Base-by-base conservation (phyloP, 2,888 invertebrate species). In the Pachymerium ferrugineum region DNA sequence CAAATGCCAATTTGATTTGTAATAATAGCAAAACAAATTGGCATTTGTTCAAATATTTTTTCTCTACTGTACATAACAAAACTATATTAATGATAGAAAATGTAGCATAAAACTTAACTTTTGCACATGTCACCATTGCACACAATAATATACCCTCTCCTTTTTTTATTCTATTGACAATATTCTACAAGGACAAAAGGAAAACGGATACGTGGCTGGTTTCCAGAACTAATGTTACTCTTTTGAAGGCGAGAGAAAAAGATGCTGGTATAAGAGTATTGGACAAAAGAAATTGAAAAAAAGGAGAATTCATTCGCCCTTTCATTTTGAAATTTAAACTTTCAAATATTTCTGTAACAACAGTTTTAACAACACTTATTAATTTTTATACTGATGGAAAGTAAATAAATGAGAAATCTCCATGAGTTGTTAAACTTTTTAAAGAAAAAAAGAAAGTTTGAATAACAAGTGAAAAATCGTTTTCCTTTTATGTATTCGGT, bases 401-500 rank as follows among this genome's bases (percentile, higher is more conserved):
- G n/a, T n/a, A n/a, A n/a, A n/a, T n/a, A n/a, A n/a, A n/a, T n/a
- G n/a, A n/a, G n/a, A n/a, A n/a, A n/a, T n/a, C n/a, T n/a, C n/a
- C n/a, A n/a, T n/a, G n/a, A n/a, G n/a, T n/a, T n/a, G n/a, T n/a
- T n/a, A n/a, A n/a, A n/a, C n/a, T n/a, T n/a, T n/a, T n/a, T n/a
- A n/a, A n/a, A n/a, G n/a, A n/a, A n/a, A n/a, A n/a, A n/a, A n/a
- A n/a, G n/a, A n/a, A n/a, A n/a, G n/a, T n/a, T n/a, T n/a, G n/a
- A n/a, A n/a, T n/a, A n/a, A n/a, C n/a, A n/a, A n/a, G n/a, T 62
- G 62, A 62, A 25, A 62, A 62, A 62, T 62, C 28, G 62, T 62
- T 28, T 62, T n/a, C n/a, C 62, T 22, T 62, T 14, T 62, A 62
- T 62, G 28, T 62, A 25, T 62, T 22, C n/a, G 62, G 62, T 28